Evolutionary conservation across 2,888 invertebrate species (phyloP), one percentile per base, ranked within the genome.

Genomic region (Thereva unica): DNA sequence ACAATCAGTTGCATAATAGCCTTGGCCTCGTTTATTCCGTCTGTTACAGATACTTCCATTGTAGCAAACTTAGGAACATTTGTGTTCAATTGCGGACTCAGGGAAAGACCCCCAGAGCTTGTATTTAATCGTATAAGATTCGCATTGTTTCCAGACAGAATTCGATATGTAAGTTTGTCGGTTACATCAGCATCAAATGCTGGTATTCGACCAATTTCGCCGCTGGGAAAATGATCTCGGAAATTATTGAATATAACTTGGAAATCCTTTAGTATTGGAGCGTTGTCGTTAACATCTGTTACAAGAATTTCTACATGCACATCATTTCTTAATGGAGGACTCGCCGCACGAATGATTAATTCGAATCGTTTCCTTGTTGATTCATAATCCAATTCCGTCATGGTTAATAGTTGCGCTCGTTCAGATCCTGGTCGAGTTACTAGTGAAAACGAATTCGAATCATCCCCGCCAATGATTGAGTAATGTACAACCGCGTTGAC

Each of bases 141-240:
- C 0, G 97, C 97, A 76, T 95, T 95, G 80, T 97, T 97, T 0
- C 97, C 97, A 0, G 92, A 90, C 0, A 95, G 79, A 68, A 97
- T 92, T 41, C 88, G 85, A 81, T 93, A 97, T 68, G 86, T 85
- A 0, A 87, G 83, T 77, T 86, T 89, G 77, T 97, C 96, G 4
- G 92, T 91, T 38, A 96, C 94, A 82, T 97, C 97, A 8, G 95
- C 96, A 80, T 98, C 97, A 75, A 87, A 89, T 0, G 97, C 97
- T 0, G 97, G 97, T 41, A 97, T 91, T 66, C 87, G 85, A 0
- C 97, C 97, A 74, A 97, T 92, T 0, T 93, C 88, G 0, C 92
- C 91, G n/a, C 90, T 89, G 0, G 97, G 96, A 77, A 97, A 97
- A 75, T 93, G 92, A 74, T 95, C 93, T 72, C 90, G 90, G 79